phyloP scores from a whole-genome alignment of 2,888 invertebrate genomes.

The Lydus trimaculatus region DNA sequence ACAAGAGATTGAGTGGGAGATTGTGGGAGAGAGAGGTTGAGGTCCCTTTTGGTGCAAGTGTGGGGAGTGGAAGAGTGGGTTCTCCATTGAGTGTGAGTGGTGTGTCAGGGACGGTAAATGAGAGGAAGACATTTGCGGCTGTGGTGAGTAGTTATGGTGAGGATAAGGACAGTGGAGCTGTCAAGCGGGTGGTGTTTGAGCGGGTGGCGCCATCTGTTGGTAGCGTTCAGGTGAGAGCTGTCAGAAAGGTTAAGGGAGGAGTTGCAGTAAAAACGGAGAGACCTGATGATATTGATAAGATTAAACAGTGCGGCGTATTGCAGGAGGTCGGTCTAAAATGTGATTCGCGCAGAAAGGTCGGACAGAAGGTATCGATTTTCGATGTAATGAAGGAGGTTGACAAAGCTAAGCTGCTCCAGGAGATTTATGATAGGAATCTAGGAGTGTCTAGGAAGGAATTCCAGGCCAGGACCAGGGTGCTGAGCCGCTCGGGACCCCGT shows the following conservation, averaged over 20 bases:
- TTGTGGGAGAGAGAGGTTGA: not conserved
- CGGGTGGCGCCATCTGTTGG: not conserved
- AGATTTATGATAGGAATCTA: not conserved
- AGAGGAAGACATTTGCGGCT: too few relatives aligned
- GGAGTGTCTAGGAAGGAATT: not conserved
- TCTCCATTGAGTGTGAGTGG: too few relatives aligned
- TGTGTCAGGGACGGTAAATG: not conserved
- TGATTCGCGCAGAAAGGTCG: not conserved
- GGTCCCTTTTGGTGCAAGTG: too few relatives aligned
- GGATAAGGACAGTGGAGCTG: not conserved
- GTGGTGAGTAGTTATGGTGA: not conserved
- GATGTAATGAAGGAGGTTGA: not conserved
- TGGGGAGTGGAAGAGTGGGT: too few relatives aligned
- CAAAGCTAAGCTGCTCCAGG: not conserved
- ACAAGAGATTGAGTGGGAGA: not conserved
- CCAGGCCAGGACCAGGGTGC: not conserved
- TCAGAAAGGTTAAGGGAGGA: not conserved
- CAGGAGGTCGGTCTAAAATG: not conserved
- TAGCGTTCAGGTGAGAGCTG: not conserved
- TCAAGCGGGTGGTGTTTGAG: not conserved
- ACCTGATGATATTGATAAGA: not conserved
- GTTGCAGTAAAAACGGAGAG: not conserved
- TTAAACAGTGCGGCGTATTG: not conserved
- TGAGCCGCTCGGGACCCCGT: not conserved
- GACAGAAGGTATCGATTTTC: not conserved